Evolutionary conservation across 2,797 vertebrate species (phyloP), one percentile per base, ranked within the genome.

Genomic region (Hephaestus fuliginosus): DNA sequence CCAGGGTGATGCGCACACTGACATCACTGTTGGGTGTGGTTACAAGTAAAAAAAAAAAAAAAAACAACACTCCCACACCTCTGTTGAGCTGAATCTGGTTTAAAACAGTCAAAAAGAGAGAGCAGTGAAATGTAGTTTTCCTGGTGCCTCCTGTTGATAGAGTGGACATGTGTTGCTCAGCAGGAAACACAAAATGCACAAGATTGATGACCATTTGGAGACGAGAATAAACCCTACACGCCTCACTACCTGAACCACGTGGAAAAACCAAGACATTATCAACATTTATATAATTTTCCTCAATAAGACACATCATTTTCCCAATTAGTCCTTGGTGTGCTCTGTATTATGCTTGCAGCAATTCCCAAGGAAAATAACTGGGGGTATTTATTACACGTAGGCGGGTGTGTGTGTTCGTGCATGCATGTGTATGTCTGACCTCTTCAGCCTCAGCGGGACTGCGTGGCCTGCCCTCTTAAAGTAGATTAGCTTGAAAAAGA

Each of bases 401-500:
- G 89, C 33, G 62, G 62, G 62, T 56, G 36, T 52, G 64, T 69
- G 51, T 78, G 56, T 71, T 39, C 69, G 63, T 64, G 72, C 61
- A 74, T 66, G 66, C 20, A 17, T 67, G 61, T 44, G 65, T 76
- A 17, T 51, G 49, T 84, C 52, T 84, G 76, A 86, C 88, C 87
- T 86, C 79, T 70, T 70, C 74, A 82, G 90, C 90, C 87, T 79
- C 86, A 76, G 84, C 43, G 72, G 93, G 91, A 87, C 84, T 80
- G 84, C 76, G 30, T 18, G 78, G 80, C 81, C 62, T 81, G 88
- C 81, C 89, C 89, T 87, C 78, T 88, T 80, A 92, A 89, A 93
- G 88, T 90, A 91, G 91, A 91, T 92, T 90, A 92, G 81, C 90
- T 85, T 74, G 76, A 88, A 89, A 91, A 90, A 88, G 81, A 85